Evolutionary conservation across 30 jellyfish, hydroid and myxozoan genomes (phyloP).

Genomic region (Aurelia sp.): DNA sequence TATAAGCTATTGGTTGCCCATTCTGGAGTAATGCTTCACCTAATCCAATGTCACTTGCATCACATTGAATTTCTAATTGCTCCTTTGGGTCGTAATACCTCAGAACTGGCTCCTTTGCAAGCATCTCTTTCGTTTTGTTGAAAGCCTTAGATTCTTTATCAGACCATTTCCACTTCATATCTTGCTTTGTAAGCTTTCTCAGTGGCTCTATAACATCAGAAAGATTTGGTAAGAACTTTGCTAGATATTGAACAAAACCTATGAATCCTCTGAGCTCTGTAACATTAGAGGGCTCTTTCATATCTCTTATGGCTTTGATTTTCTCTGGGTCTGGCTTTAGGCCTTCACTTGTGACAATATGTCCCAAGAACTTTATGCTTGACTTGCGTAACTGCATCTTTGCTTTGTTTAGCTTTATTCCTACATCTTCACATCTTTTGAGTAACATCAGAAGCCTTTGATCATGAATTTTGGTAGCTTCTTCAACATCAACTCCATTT

Average conservation of each 20-base stretch:
- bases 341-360: constrained; percentile 61
- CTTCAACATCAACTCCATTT: too few species aligned
- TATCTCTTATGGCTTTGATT: constrained; percentile 59
- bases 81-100: constrained; percentile 49
- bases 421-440: constrained; percentile 31
- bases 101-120: constrained; percentile 40
- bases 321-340: constrained; percentile 71
- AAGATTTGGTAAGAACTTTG: constrained; percentile 61
- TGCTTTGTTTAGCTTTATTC: constrained; percentile 60
- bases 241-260: constrained; percentile 60
- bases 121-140: constrained; percentile 52
- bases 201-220: constrained; percentile 66
- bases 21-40: constrained; percentile 73
- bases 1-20: constrained; percentile 60
- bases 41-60: constrained; percentile 61
- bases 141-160: constrained; percentile 43
- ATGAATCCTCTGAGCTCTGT: constrained; percentile 56
- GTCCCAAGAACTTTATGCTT: constrained; percentile 55
- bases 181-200: constrained; percentile 65
- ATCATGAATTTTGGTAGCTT: constrained; percentile 19
- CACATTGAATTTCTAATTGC: constrained; percentile 59
- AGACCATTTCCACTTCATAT: constrained; percentile 44
- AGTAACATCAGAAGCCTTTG: constrained; percentile 34
- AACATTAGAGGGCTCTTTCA: constrained; percentile 54
- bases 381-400: constrained; percentile 47